A percentile compares a stretch with the other conserved stretches of the same genome.
Evolutionary conservation across 2,888 invertebrate genomes (phyloP).

Genomic region (Automeris io): DNA sequence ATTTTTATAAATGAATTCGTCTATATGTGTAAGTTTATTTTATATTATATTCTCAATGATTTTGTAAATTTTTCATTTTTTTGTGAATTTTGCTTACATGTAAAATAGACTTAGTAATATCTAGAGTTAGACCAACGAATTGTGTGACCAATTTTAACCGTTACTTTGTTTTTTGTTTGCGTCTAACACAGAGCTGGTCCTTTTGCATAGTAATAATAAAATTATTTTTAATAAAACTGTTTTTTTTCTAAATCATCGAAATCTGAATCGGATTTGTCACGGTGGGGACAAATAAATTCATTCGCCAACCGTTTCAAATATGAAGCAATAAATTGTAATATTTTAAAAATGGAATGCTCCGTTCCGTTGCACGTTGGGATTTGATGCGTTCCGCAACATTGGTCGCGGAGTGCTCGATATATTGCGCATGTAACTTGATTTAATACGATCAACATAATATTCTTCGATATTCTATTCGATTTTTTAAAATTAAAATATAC

Average conservation of each 20-base stretch:
- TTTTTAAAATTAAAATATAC: conserved; percentile 25
- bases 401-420: conserved; percentile 48
- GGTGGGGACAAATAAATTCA: conserved; percentile 42
- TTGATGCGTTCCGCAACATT: conserved; percentile 69
- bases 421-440: conserved; percentile 61
- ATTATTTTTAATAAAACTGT: conserved; percentile 5
- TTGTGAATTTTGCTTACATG: too few relatives aligned
- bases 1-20: too few relatives aligned
- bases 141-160: too few relatives aligned
- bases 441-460: conserved; percentile 29
- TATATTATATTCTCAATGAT: too few relatives aligned
- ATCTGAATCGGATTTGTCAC: conserved; percentile 28
- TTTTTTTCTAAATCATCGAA: conserved; percentile 20
- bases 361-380: conserved; percentile 31
- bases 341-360: conserved; percentile 52
- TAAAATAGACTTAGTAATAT: too few relatives aligned
- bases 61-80: too few relatives aligned
- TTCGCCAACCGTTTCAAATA: conserved; percentile 39
- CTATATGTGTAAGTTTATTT: too few relatives aligned
- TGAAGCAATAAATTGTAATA: conserved; percentile 54
- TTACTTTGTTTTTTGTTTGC: too few relatives aligned
- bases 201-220: too few relatives aligned
- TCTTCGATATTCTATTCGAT: conserved; percentile 7
- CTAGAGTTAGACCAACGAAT: too few relatives aligned
- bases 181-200: too few relatives aligned